These are phyloP conservation scores for Sericinus montela DNA, from an alignment of 2,888 invertebrate species.

Conservation along the genomic window DNA sequence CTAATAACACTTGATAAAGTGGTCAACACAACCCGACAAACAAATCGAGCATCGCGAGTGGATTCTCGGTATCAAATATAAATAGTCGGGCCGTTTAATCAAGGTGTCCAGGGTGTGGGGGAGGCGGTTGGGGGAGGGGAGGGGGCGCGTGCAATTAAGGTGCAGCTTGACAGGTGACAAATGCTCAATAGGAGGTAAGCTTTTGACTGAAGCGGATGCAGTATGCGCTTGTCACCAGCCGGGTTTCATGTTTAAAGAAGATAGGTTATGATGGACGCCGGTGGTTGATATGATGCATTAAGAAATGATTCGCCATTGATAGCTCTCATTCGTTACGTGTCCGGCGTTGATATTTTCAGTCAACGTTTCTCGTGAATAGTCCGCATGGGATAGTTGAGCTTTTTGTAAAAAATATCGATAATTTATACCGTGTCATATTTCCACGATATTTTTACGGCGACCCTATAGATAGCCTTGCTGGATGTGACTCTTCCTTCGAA, in stretches of 20 bases:
- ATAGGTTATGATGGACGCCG: conserved; percentile 6
- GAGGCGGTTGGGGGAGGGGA: conserved; percentile 22
- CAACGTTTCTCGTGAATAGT: too few species aligned
- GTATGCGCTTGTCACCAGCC: background rate
- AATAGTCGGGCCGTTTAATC: conserved; percentile 60
- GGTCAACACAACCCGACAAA: conserved; percentile 11
- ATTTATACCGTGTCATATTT: too few species aligned
- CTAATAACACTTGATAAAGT: conserved; percentile 9
- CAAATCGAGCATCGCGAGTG: conserved; percentile 18
- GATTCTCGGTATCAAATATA: conserved; percentile 33
- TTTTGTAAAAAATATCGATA: too few species aligned
- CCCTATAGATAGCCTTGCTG: too few species aligned
- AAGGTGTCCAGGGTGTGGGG: conserved; percentile 49
- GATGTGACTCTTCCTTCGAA: too few species aligned
- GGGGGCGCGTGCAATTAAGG: conserved; percentile 53
- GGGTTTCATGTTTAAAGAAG: conserved; percentile 8
- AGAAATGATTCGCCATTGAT: conserved; percentile 4
- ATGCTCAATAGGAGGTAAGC: conserved; percentile 45
- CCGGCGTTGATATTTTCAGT: background rate
- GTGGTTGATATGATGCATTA: conserved; percentile 9
- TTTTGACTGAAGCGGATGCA: conserved; percentile 6
- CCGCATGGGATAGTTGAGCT: too few species aligned
- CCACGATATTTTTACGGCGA: too few species aligned
- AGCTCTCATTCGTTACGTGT: conserved; percentile 5
- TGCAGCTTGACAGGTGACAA: conserved; percentile 70